These are phyloP conservation scores for Junonia oenone DNA, from an alignment of 2,888 invertebrate species.

Conservation along the genomic window DNA sequence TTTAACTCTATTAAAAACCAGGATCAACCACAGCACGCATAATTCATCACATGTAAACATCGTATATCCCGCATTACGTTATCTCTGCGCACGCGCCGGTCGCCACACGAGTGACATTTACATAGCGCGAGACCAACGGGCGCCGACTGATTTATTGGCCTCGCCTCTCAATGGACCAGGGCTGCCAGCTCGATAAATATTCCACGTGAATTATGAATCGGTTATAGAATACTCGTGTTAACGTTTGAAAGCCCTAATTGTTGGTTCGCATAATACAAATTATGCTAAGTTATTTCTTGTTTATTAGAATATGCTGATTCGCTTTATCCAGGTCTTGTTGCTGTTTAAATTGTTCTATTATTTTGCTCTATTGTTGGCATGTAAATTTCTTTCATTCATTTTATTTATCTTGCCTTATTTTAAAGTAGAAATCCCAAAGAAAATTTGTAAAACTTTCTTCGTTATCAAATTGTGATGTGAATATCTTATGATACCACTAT, in stretches of 20 bases:
- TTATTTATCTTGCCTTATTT: no score
- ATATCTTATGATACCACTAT: no score
- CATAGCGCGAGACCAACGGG: slow-evolving; percentile 54
- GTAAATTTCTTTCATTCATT: no score
- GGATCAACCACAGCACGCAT: not conserved
- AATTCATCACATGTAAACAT: slow-evolving; percentile 2
- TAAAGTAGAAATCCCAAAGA: no score
- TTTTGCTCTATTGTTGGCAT: no score
- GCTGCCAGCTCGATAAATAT: slow-evolving; percentile 11
- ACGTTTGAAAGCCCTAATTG: not conserved
- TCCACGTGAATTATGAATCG: slow-evolving; percentile 7
- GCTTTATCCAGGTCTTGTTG: not conserved
- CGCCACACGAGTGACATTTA: slow-evolving; percentile 27
- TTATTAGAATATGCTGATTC: not conserved
- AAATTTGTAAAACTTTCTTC: no score
- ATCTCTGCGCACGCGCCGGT: slow-evolving; percentile 12
- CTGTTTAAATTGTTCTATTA: not conserved
- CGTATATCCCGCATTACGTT: slow-evolving; percentile 14
- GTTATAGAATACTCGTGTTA: not conserved
- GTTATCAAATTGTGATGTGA: no score
- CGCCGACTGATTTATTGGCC: slow-evolving; percentile 49
- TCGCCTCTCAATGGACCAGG: slow-evolving; percentile 30
- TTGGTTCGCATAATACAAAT: not conserved
- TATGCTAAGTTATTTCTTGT: not conserved
- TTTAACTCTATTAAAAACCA: no score